phyloP scores from a whole-genome alignment of 1,140 invertebrate species.

The Holcopasites calliopsidis region DNA sequence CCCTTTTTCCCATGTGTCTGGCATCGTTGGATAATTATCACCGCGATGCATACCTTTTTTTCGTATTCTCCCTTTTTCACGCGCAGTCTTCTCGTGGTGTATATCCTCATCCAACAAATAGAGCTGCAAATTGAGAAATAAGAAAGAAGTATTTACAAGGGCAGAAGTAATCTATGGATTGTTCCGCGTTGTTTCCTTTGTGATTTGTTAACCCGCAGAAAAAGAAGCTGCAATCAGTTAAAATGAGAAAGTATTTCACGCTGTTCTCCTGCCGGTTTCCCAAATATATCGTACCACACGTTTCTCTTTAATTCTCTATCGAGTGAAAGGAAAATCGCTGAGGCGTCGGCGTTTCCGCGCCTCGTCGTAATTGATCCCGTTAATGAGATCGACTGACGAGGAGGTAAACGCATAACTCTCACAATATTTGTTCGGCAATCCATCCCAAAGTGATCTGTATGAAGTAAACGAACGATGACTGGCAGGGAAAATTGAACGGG shows the following conservation, averaged over 20 bases:
- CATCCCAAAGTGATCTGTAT: not conserved
- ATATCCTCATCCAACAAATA: not conserved
- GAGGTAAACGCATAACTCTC: not conserved
- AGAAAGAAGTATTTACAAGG: not conserved
- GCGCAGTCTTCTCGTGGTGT: too few relatives aligned
- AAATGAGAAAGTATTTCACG: not conserved
- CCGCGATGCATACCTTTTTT: too few relatives aligned
- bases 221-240: not conserved
- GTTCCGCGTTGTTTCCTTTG: too few relatives aligned
- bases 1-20: not conserved
- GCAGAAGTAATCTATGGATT: not conserved
- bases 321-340: too few relatives aligned
- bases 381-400: not conserved
- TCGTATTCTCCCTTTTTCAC: not conserved
- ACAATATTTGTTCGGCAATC: conserved; percentile 26
- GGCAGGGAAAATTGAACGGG: conserved; percentile 59
- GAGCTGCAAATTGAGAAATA: not conserved
- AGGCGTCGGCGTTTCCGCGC: not conserved
- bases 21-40: conserved; percentile 32
- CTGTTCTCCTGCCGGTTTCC: rapidly evolving
- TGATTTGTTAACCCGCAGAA: not conserved
- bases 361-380: not conserved
- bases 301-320: too few relatives aligned
- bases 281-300: too few relatives aligned
- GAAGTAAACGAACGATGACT: conserved; percentile 16